A percentile compares a stretch with the other conserved stretches of the same genome.
Evolutionary conservation across 37 sponge, comb jelly and placozoan species (phyloP).

Genomic region (Tethya wilhelma): DNA sequence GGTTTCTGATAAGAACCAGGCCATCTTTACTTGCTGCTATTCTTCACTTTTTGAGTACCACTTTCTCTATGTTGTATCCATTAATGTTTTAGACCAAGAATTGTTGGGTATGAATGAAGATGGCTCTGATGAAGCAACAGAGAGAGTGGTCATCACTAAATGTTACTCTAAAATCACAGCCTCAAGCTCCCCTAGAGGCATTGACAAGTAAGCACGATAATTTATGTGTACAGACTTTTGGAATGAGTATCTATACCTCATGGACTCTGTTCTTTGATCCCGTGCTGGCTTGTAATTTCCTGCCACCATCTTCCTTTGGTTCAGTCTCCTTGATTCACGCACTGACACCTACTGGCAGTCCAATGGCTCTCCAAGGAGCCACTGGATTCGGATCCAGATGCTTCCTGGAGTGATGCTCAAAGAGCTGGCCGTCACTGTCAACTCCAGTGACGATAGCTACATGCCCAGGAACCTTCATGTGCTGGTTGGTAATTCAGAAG

Average conservation of each 20-base stretch:
- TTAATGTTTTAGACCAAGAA: constrained; percentile 7
- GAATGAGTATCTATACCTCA: background rate
- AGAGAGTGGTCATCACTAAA: constrained; percentile 34
- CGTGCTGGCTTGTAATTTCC: no score
- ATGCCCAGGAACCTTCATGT: constrained; percentile 72
- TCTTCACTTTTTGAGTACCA: no score
- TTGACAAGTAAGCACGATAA: constrained; percentile 24
- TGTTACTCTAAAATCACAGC: constrained; percentile 65
- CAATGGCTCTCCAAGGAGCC: constrained; percentile 76
- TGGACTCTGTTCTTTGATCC: background rate
- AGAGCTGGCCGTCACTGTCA: constrained; percentile 63
- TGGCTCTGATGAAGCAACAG: background rate
- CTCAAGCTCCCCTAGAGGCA: constrained; percentile 25
- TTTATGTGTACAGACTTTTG: background rate
- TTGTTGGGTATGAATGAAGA: constrained; percentile 1
- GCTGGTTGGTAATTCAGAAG: constrained; percentile 57
- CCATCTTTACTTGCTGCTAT: no score
- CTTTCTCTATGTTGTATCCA: no score
- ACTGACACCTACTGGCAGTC: constrained; percentile 83
- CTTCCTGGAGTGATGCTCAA: constrained; percentile 56
- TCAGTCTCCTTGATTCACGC: constrained; percentile 47
- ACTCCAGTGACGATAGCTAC: constrained; percentile 79
- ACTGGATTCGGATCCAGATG: constrained; percentile 75
- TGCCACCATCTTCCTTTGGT: background rate
- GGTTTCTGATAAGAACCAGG: background rate